Conservation (phyloP, 1,140 invertebrate species). For the Drosophila ohnishii region DNA sequence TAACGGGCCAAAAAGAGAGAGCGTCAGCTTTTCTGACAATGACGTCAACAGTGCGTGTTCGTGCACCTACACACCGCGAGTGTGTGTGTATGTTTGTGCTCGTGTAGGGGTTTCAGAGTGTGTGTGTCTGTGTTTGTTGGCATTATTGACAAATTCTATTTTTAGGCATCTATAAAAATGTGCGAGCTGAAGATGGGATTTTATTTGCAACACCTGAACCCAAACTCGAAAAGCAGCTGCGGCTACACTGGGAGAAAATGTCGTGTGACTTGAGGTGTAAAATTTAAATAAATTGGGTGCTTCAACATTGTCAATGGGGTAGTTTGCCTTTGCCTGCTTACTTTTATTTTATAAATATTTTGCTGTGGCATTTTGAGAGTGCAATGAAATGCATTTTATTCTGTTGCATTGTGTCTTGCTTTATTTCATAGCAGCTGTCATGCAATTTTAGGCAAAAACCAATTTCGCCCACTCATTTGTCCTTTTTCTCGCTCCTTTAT, state of each 20-base stretch:
- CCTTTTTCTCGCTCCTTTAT: slow-evolving; percentile 2
- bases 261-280: background rate
- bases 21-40: slow-evolving; percentile 66
- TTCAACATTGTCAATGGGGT: background rate
- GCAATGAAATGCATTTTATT: slow-evolving; percentile 5
- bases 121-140: slow-evolving; percentile 40
- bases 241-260: slow-evolving; percentile 51
- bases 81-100: background rate
- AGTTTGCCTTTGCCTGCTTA: background rate
- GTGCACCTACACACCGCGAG: slow-evolving; percentile 48
- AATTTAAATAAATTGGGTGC: background rate
- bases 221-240: slow-evolving; percentile 41
- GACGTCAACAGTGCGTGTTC: slow-evolving; percentile 74
- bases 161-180: slow-evolving; percentile 60
- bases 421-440: slow-evolving; percentile 3
- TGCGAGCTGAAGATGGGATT: slow-evolving; percentile 44
- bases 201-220: slow-evolving; percentile 60
- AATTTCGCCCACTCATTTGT: slow-evolving; percentile 37
- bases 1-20: slow-evolving; percentile 50
- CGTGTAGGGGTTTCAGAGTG: slow-evolving; percentile 9
- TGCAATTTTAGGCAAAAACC: slow-evolving; percentile 17
- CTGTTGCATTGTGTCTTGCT: background rate
- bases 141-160: slow-evolving; percentile 77
- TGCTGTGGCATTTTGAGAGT: background rate
- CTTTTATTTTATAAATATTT: background rate